phyloP scores from a whole-genome alignment of 2,797 vertebrate genomes.

The Phrynocephalus forsythii region DNA sequence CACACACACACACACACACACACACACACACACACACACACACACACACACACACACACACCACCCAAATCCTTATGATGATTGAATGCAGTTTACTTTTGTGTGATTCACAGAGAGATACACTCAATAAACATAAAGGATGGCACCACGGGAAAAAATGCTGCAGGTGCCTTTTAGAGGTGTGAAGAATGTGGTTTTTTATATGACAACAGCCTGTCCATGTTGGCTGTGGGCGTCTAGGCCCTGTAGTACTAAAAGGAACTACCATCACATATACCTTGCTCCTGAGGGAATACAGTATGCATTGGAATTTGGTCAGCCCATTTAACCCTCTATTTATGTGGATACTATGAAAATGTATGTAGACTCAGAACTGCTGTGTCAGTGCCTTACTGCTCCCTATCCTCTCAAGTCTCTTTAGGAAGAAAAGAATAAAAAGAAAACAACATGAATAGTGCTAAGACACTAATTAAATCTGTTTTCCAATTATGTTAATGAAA shows the following conservation, averaged over 20 bases:
- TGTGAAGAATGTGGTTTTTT: no score
- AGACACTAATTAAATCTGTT: slow-evolving; percentile 73
- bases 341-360: slow-evolving; percentile 7
- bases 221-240: no score
- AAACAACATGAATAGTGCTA: slow-evolving; percentile 54
- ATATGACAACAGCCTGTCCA: no score
- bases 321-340: background rate
- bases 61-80: background rate
- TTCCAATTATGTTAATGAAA: slow-evolving; percentile 74
- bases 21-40: no score
- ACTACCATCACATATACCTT: background rate
- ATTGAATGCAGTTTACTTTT: background rate
- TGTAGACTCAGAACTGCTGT: slow-evolving; percentile 44
- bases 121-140: no score
- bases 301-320: background rate
- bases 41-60: no score
- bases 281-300: background rate
- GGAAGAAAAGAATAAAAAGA: slow-evolving; percentile 47
- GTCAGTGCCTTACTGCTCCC: slow-evolving; percentile 29
- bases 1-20: no score
- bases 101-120: background rate
- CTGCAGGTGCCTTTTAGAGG: no score
- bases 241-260: no score
- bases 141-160: background rate
- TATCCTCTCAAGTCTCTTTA: slow-evolving; percentile 35